A percentile compares a stretch with the other conserved stretches of the same genome.
phyloP scores from a whole-genome alignment of 2,113 vertebrate species.

The Eudorcas thomsonii region DNA sequence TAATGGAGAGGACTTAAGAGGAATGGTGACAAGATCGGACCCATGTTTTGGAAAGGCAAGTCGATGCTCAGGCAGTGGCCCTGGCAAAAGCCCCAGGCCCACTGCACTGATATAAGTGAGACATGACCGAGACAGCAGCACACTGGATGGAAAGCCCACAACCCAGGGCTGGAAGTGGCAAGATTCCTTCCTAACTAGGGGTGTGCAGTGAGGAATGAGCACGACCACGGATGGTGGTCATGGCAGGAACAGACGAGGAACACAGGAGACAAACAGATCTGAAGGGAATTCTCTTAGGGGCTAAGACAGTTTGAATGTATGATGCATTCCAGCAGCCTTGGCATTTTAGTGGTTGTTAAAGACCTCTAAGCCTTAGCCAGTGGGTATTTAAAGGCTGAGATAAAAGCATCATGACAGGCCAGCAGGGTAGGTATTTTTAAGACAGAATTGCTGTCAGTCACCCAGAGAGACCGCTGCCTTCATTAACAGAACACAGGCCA shows the following conservation, averaged over 20 bases:
- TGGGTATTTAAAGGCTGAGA: conserved; percentile 38
- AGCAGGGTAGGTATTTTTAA: conserved; percentile 47
- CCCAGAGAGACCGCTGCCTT: conserved; percentile 52
- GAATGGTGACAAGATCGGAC: not conserved
- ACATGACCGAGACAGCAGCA: too few species aligned
- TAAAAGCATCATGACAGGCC: conserved; percentile 36
- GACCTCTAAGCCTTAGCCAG: conserved; percentile 9
- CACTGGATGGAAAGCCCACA: not conserved
- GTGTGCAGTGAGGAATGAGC: not conserved
- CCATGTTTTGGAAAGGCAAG: not conserved
- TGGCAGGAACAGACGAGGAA: not conserved
- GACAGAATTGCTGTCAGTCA: not conserved
- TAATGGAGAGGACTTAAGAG: not conserved
- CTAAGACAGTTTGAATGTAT: not conserved
- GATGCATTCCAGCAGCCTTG: conserved; percentile 1
- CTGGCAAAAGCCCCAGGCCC: not conserved
- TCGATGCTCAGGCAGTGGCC: not conserved
- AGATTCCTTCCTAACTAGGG: not conserved
- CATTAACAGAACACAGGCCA: conserved; percentile 22
- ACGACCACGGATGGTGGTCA: not conserved
- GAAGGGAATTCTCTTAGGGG: conserved; percentile 7
- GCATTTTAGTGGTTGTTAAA: conserved; percentile 52
- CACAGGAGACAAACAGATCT: not conserved
- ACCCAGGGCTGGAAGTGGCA: not conserved
- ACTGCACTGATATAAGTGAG: not conserved